Evolutionary conservation across 2,113 vertebrate species (phyloP).

Genomic region (Bos indicus): DNA sequence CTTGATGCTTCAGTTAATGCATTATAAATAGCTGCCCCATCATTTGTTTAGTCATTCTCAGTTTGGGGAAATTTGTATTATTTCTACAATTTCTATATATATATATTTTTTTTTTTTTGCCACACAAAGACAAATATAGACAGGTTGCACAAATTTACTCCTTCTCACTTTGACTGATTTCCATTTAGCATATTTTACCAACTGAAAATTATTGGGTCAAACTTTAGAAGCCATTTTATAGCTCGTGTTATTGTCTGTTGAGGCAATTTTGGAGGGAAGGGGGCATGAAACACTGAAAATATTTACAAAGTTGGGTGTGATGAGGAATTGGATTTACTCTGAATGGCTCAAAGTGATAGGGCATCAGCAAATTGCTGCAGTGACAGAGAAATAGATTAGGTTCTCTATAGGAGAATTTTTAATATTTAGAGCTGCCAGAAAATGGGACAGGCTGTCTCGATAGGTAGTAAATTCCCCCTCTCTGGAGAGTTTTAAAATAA

Average conservation of each 20-base stretch:
- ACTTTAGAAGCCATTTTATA: not conserved
- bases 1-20: not conserved
- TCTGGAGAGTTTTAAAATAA: constrained; percentile 4
- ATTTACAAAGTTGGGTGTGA: constrained; percentile 28
- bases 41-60: not conserved
- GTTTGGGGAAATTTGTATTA: not conserved
- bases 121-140: not conserved
- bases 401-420: not conserved
- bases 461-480: not conserved
- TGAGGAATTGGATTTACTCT: not conserved
- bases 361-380: not conserved
- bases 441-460: not conserved
- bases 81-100: not conserved
- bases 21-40: not conserved
- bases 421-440: not conserved
- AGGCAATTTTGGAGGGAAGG: constrained; percentile 11
- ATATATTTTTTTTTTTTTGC: not conserved
- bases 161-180: not conserved
- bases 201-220: constrained; percentile 19
- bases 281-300: not conserved
- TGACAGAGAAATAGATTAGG: not conserved
- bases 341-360: not conserved
- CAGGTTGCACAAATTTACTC: not conserved
- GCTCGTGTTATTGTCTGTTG: not conserved
- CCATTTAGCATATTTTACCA: not conserved